Evolutionary conservation across 2,888 invertebrate genomes (phyloP), one percentile per base, ranked within the genome.

Genomic region (Thera obeliscata): DNA sequence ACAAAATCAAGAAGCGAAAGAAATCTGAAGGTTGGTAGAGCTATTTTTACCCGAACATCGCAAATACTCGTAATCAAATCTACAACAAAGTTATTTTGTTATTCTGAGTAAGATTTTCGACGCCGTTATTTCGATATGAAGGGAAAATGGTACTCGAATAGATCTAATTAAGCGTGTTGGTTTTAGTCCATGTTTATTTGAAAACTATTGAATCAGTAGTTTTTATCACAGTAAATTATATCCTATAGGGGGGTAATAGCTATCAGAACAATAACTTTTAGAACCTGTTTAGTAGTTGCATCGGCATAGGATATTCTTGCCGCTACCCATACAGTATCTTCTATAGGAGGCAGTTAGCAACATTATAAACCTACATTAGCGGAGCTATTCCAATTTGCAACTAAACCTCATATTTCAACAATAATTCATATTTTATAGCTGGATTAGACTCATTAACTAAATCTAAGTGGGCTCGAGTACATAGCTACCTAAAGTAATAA

Each of bases 21-120:
- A 58, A 52, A 52, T 56, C 46, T 38, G 62, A 66, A 65, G 69
- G 69, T 69, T 62, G 12, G 61, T 68, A 8, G 22, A 46, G 46
- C 9, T 59, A 55, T 60, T 54, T 46, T 55, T 57, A 56, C 38
- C 36, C 56, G 9, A 41, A 11, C 22, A 12, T 12, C 41, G 33
- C 52, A 52, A 38, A 52, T 61, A 41, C 43, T 46, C 43, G 43
- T 3, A 46, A 46, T 36, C n/a, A 41, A 12, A 43, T n/a, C 3
- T 60, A 41, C 22, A n/a, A 56, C 36, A 56, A 41, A 56, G 56
- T 56, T 38, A 41, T 54, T 36, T 54, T 56, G 38, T 11, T 38
- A 12, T 56, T 41, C 41, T 36, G 9, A 2, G 9, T 9, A 9
- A 7, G 43, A 52, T 52, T 22, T 52, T 52, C 33, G 50, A 5